These are phyloP conservation scores for Poecilobothrus nobilitatus DNA, from an alignment of 2,888 invertebrate genomes.

Conservation along the genomic window DNA sequence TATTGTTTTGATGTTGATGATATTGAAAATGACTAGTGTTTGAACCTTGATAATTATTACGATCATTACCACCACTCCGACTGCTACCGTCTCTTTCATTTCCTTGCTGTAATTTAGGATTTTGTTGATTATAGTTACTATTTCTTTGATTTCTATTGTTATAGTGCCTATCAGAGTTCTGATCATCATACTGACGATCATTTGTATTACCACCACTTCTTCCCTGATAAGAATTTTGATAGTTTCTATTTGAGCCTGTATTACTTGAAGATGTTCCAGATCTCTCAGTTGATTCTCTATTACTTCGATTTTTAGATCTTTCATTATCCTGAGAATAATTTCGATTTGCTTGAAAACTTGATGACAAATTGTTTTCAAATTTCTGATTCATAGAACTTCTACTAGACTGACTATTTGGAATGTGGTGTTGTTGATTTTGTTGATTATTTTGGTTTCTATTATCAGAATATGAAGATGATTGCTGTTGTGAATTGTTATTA, in stretches of 20 bases:
- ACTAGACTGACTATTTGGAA: slow-evolving; percentile 15
- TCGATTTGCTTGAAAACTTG: slow-evolving; percentile 35
- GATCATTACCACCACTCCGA: slow-evolving; percentile 21
- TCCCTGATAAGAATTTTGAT: not conserved
- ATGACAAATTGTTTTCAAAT: slow-evolving; percentile 43
- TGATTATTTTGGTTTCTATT: slow-evolving; percentile 17
- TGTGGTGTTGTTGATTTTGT: slow-evolving; percentile 13
- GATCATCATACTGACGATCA: slow-evolving; percentile 2
- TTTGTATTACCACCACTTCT: slow-evolving; percentile 23
- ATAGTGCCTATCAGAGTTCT: slow-evolving; percentile 10
- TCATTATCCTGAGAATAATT: slow-evolving; percentile 13
- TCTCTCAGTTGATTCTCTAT: not conserved
- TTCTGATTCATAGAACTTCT: slow-evolving; percentile 25
- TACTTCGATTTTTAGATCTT: slow-evolving; percentile 8
- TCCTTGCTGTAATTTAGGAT: slow-evolving; percentile 20
- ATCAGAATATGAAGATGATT: slow-evolving; percentile 17
- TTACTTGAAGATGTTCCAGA: not conserved
- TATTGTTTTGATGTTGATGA: slow-evolving; percentile 15
- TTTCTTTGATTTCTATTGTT: slow-evolving; percentile 20
- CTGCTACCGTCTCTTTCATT: slow-evolving; percentile 17
- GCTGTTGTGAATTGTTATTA: slow-evolving; percentile 7
- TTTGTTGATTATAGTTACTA: slow-evolving; percentile 19
- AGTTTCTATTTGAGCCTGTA: not conserved
- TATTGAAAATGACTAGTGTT: slow-evolving; percentile 11
- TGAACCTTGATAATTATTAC: slow-evolving; percentile 11